Base-by-base conservation (phyloP, 2,888 invertebrate species). In the Drosophila pseudotakahashii region DNA sequence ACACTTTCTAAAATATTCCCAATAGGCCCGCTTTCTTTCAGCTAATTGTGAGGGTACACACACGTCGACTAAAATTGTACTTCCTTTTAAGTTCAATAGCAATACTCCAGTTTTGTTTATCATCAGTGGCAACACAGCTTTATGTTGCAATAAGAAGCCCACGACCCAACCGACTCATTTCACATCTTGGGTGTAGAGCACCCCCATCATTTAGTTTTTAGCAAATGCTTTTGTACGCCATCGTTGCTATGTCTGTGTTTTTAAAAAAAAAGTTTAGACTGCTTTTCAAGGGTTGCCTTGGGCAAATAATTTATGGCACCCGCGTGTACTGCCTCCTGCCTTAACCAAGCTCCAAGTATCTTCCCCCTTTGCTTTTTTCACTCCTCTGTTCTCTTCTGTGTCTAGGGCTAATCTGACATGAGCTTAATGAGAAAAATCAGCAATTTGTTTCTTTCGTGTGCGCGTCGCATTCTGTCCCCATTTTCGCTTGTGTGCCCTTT, bases 161-260 rank as follows among this genome's bases (percentile, higher is more conserved):
- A 57, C 72, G 14, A 34, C 23, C 59, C 41, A 42, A 36, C 52
- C 59, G 48, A 64, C 75, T 66, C 54, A 77, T 55, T 42, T 69
- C 32, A 42, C 58, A 32, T 42, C 11, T 42, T 7, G 19, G 19
- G 42, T 19, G 14, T 42, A 66, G 82, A 64, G 76, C 76, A 84
- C 80, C 88, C 88, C 84, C 84, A 85, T 88, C 85, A 82, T 80
- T 82, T 85, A 84, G 88, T 84, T 84, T 88, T 82, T 78, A 88
- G 82, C 80, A 85, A 85, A 85, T 84, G 82, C 77, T 64, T 64
- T 62, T 62, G 70, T 62, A 32, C 36, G 45, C 51, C 51, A 16
- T 58, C 59, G 13, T 53, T 37, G 9, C 47, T 54, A 50, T 23
- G 60, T 52, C 52, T 54, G 44, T 44, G 39, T 52, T 39, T 67